phyloP scores from a whole-genome alignment of 2,113 vertebrate species.

The Sander lucioperca region DNA sequence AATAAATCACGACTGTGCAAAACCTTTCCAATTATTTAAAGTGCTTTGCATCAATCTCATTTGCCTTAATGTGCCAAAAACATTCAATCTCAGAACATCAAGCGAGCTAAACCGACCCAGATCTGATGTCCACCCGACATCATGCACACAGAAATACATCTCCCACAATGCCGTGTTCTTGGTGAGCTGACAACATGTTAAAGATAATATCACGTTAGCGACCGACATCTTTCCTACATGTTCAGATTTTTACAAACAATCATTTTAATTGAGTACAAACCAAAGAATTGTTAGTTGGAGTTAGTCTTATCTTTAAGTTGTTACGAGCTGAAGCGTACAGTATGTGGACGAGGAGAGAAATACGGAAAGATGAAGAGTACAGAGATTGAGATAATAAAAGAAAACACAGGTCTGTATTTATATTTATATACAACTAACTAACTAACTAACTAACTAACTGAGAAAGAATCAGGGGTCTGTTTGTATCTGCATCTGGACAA shows the following conservation, averaged over 20 bases:
- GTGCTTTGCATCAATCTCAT: neutral
- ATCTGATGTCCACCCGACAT: neutral
- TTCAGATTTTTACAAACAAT: neutral
- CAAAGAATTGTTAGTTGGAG: no score
- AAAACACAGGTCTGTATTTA: neutral
- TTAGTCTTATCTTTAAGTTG: neutral
- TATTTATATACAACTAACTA: neutral
- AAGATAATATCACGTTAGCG: neutral
- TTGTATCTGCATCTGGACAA: neutral
- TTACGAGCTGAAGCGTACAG: neutral
- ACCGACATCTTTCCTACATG: neutral
- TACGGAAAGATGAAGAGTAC: neutral
- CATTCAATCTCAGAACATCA: no score
- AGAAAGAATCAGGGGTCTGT: slow-evolving; percentile 8
- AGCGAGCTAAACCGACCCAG: no score
- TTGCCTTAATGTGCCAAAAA: neutral
- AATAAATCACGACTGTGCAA: neutral
- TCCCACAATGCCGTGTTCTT: neutral
- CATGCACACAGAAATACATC: neutral
- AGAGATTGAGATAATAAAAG: neutral
- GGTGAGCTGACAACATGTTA: neutral
- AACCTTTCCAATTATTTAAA: no score
- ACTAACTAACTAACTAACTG: no score
- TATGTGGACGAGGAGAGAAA: neutral
- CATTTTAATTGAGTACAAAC: neutral